Evolutionary conservation across 2,888 invertebrate species (phyloP).

Genomic region (Cactoblastis cactorum): DNA sequence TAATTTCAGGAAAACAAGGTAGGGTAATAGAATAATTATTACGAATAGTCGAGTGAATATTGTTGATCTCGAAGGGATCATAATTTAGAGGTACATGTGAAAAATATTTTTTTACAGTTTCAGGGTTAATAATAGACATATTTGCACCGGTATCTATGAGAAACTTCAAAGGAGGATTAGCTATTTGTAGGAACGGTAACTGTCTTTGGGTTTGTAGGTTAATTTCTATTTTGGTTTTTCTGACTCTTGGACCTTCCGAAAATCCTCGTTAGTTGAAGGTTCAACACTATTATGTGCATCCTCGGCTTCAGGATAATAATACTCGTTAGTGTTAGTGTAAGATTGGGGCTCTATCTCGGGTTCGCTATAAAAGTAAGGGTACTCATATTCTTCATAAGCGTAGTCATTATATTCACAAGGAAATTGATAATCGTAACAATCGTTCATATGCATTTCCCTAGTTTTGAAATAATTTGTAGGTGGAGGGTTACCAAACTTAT

Average conservation of each 20-base stretch:
- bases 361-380: constrained; percentile 1
- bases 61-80: constrained; percentile 21
- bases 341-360: neutral
- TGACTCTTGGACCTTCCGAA: constrained; percentile 9
- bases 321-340: too few relatives aligned
- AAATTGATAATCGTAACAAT: constrained; percentile 4
- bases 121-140: constrained; percentile 19
- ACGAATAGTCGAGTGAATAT: constrained; percentile 15
- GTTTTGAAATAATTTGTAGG: constrained; percentile 18
- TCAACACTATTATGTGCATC: neutral
- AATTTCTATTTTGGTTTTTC: constrained; percentile 19
- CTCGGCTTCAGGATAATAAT: too few relatives aligned
- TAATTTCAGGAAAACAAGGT: neutral
- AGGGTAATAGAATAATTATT: constrained; percentile 16
- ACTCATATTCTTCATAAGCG: neutral
- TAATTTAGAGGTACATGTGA: constrained; percentile 13
- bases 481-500: constrained; percentile 15
- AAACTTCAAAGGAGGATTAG: too few relatives aligned
- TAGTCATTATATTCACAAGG: too few relatives aligned
- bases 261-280: constrained; percentile 10
- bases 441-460: constrained; percentile 19
- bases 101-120: constrained; percentile 16
- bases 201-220: constrained; percentile 19
- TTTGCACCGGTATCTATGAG: constrained; percentile 22
- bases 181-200: constrained; percentile 17